A percentile compares a stretch with the other conserved stretches of the same genome.
These are phyloP conservation scores for Gopherus flavomarginatus DNA, from an alignment of 2,113 vertebrate genomes.

Conservation along the genomic window DNA sequence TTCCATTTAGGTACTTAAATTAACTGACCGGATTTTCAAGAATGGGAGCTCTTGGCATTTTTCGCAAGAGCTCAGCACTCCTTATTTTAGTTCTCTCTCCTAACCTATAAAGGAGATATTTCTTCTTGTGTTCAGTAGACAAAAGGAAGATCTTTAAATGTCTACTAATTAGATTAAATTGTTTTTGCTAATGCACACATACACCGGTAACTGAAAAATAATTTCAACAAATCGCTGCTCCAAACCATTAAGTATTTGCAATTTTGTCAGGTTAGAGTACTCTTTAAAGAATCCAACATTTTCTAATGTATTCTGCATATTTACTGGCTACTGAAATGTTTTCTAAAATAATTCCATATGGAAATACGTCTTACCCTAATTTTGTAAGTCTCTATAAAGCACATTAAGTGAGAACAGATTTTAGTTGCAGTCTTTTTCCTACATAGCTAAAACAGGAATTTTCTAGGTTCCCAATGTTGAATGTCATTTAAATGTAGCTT, in stretches of 20 bases:
- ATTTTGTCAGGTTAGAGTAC: not conserved
- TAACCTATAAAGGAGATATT: not conserved
- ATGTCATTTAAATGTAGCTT: not conserved
- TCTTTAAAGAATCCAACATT: not conserved
- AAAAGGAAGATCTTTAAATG: not conserved
- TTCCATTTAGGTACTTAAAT: not conserved
- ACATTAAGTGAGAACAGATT: not conserved
- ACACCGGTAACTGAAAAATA: not conserved
- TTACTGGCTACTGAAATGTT: not conserved
- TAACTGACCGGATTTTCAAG: not conserved
- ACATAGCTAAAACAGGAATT: accelerated
- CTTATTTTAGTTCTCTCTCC: not conserved
- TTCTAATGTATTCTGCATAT: not conserved
- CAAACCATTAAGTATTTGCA: not conserved
- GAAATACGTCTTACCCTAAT: not conserved
- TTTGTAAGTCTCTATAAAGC: accelerated
- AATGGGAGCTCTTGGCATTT: not conserved
- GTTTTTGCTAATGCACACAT: not conserved
- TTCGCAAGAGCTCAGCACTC: not conserved
- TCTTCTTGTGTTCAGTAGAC: not conserved
- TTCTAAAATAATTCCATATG: not conserved
- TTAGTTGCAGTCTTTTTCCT: not conserved
- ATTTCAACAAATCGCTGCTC: not conserved
- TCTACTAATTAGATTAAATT: not conserved
- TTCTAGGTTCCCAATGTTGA: not conserved